phyloP scores from a whole-genome alignment of 2,888 invertebrate genomes.

The Neuroscelio doddi region DNA sequence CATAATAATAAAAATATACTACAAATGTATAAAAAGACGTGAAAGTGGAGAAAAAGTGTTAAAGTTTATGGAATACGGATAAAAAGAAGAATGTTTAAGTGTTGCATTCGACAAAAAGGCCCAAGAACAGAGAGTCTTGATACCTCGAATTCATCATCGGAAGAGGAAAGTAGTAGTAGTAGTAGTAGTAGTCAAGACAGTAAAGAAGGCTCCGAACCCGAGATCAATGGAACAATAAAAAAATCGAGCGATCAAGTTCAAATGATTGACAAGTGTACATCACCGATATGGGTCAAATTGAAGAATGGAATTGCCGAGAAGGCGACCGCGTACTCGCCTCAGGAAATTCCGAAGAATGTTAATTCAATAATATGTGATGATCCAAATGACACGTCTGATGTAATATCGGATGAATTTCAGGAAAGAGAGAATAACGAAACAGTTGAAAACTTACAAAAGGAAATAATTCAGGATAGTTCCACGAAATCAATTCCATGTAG shows the following conservation, averaged over 20 bases:
- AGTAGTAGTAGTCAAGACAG: neutral
- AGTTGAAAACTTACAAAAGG: neutral
- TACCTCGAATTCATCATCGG: constrained; percentile 30
- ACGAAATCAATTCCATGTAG: constrained; percentile 51
- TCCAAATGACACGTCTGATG: neutral
- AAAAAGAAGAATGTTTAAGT: constrained; percentile 64
- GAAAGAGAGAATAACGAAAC: neutral
- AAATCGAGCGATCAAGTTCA: constrained; percentile 6
- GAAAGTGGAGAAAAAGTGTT: neutral
- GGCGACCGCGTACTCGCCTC: constrained; percentile 39
- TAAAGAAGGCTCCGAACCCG: constrained; percentile 8
- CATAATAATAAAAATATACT: no score
- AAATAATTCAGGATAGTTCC: neutral
- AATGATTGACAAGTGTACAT: constrained; percentile 32
- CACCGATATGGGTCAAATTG: constrained; percentile 29
- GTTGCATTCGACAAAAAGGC: constrained; percentile 64
- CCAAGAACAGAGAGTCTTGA: constrained; percentile 53
- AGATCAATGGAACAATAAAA: constrained; percentile 8
- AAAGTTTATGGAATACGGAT: neutral
- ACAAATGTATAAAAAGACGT: no score
- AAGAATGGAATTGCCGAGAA: constrained; percentile 30
- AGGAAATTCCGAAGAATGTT: constrained; percentile 24
- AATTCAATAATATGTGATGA: neutral
- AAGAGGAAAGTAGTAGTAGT: constrained; percentile 21
- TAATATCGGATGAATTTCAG: neutral